These are phyloP conservation scores for Plemyria rubiginata DNA, from an alignment of 2,888 invertebrate species.

Conservation along the genomic window DNA sequence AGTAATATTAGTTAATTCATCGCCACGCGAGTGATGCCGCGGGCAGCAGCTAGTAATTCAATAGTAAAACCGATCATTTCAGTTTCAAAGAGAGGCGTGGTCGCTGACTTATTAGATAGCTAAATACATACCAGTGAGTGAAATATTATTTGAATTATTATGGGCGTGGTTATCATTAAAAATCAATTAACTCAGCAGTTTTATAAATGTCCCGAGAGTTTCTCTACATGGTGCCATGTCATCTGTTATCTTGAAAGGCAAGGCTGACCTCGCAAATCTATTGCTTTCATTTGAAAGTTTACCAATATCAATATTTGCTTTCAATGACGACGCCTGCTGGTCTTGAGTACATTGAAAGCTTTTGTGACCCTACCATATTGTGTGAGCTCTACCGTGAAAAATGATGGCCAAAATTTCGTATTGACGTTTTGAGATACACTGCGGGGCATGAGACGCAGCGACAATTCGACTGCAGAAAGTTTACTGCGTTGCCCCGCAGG, in stretches of 20 bases:
- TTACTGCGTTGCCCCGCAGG: no score
- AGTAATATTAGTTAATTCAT: no score
- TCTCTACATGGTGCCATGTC: conserved; percentile 13
- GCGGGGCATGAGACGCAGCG: no score
- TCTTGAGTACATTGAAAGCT: conserved; percentile 23
- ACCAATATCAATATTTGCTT: conserved; percentile 37
- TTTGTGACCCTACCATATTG: conserved; percentile 13
- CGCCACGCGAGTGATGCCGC: no score
- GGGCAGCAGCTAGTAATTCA: conserved; percentile 3
- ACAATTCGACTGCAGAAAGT: no score
- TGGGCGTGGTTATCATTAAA: conserved; percentile 39
- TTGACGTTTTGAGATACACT: no score
- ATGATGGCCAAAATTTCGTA: no score
- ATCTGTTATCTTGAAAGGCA: conserved; percentile 37
- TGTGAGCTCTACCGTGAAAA: no score
- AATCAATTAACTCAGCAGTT: conserved; percentile 52
- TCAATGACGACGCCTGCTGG: conserved; percentile 8
- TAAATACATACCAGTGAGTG: conserved; percentile 34
- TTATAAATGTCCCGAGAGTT: conserved; percentile 24
- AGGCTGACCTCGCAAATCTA: conserved; percentile 40
- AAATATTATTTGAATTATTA: conserved; percentile 31
- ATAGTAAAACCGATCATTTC: conserved; percentile 4
- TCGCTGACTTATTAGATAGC: conserved; percentile 27
- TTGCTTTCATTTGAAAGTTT: conserved; percentile 41
- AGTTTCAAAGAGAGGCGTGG: conserved; percentile 24